These are phyloP conservation scores for Apis laboriosa DNA, from an alignment of 1,140 invertebrate genomes.

Conservation along the genomic window DNA sequence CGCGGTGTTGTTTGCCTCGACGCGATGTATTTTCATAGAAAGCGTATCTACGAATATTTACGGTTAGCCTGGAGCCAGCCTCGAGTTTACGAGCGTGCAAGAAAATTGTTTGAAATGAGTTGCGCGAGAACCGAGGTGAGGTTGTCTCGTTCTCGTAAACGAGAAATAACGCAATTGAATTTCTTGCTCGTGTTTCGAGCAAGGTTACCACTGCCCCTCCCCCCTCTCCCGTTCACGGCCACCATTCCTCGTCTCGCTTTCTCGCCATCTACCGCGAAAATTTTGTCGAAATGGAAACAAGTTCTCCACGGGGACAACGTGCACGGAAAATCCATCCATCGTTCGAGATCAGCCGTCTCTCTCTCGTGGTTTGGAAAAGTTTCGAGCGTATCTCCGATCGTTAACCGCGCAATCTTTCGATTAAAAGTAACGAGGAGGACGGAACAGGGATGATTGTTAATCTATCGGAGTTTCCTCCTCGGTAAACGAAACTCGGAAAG, in stretches of 20 bases:
- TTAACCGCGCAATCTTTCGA: constrained; percentile 2
- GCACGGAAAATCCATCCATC: not conserved
- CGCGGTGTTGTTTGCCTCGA: not conserved
- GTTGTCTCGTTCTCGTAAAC: constrained; percentile 25
- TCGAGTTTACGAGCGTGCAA: constrained; percentile 29
- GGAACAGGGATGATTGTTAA: constrained; percentile 8
- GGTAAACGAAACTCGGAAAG: constrained; percentile 22
- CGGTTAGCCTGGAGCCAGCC: not conserved
- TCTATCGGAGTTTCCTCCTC: not conserved
- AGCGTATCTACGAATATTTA: constrained; percentile 9
- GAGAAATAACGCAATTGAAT: constrained; percentile 41
- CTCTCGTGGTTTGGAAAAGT: not conserved
- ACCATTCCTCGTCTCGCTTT: not conserved
- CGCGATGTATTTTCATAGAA: not conserved
- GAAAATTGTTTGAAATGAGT: constrained; percentile 53
- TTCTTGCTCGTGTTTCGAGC: not conserved
- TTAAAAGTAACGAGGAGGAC: not conserved
- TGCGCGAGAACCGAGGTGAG: not conserved
- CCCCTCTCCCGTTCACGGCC: too few species aligned
- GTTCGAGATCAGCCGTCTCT: not conserved
- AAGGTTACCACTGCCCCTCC: not conserved
- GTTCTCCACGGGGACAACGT: not conserved
- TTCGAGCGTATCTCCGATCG: not conserved
- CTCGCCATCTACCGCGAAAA: not conserved
- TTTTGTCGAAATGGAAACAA: not conserved